Conservation (phyloP, 2,113 vertebrate species). For the Sterna hirundo region DNA sequence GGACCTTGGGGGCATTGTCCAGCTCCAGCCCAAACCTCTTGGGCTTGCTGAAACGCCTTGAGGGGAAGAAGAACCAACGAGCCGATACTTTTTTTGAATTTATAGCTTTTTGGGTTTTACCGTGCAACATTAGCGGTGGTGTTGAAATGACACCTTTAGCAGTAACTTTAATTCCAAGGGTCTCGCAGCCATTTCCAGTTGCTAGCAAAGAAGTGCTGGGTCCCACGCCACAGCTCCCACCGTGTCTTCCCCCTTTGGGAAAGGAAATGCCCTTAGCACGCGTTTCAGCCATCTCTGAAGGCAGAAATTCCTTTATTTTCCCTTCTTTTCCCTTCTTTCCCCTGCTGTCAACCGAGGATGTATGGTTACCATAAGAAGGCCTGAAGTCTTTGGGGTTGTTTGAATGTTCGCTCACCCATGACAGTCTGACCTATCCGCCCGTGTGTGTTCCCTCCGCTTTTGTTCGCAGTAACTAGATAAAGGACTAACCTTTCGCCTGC, state of each 20-base stretch:
- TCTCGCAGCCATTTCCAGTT: background rate
- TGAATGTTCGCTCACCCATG: background rate
- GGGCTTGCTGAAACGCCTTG: background rate
- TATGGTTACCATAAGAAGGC: background rate
- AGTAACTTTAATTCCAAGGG: background rate
- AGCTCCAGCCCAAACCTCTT: background rate
- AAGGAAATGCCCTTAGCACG: background rate
- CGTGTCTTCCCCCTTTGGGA: background rate
- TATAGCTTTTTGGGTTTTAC: background rate
- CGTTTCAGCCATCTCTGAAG: background rate
- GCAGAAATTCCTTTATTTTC: background rate
- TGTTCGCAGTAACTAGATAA: background rate
- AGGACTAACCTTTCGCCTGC: constrained; percentile 31
- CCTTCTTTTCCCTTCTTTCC: background rate
- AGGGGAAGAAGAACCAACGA: background rate
- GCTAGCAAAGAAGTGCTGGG: fast-evolving
- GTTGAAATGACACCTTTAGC: background rate
- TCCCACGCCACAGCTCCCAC: background rate
- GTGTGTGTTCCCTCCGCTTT: background rate
- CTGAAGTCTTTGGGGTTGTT: constrained; percentile 11
- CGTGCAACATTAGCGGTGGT: background rate
- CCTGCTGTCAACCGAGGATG: background rate
- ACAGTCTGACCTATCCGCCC: background rate
- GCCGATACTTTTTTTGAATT: background rate
- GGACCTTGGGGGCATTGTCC: fast-evolving